Evolutionary conservation across 92 coral and sea anemone genomes (phyloP).

Genomic region (Parazoanthus darwini): DNA sequence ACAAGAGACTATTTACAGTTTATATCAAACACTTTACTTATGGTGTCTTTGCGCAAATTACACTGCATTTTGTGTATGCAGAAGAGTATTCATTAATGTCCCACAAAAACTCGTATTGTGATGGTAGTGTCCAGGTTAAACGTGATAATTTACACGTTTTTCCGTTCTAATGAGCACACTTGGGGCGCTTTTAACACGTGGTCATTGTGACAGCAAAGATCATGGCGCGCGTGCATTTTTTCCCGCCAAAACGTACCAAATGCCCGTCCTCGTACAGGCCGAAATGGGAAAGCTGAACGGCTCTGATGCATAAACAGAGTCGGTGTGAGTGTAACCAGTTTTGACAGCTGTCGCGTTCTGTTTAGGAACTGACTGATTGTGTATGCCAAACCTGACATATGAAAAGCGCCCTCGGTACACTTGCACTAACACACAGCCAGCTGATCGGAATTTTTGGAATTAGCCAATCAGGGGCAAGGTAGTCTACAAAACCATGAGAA

Average conservation of each 20-base stretch:
- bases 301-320: not conserved
- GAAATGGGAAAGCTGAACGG: not conserved
- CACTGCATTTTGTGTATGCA: conserved; percentile 1
- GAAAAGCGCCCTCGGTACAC: too few species aligned
- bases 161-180: not conserved
- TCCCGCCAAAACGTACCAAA: not conserved
- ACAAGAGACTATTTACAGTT: not conserved
- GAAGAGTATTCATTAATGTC: conserved; percentile 4
- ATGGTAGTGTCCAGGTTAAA: not conserved
- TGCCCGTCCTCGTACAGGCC: not conserved
- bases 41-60: not conserved
- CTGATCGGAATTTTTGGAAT: too few species aligned
- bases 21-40: not conserved
- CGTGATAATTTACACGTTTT: not conserved
- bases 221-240: not conserved
- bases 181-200: not conserved
- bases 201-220: not conserved
- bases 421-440: too few species aligned
- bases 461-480: too few species aligned
- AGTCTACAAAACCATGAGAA: too few species aligned
- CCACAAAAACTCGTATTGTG: not conserved
- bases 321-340: not conserved
- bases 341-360: too few species aligned
- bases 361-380: not conserved
- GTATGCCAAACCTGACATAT: not conserved